Evolutionary conservation across 2,113 vertebrate species (phyloP), one percentile per base, ranked within the genome.

Genomic region (Girardinichthys multiradiatus): DNA sequence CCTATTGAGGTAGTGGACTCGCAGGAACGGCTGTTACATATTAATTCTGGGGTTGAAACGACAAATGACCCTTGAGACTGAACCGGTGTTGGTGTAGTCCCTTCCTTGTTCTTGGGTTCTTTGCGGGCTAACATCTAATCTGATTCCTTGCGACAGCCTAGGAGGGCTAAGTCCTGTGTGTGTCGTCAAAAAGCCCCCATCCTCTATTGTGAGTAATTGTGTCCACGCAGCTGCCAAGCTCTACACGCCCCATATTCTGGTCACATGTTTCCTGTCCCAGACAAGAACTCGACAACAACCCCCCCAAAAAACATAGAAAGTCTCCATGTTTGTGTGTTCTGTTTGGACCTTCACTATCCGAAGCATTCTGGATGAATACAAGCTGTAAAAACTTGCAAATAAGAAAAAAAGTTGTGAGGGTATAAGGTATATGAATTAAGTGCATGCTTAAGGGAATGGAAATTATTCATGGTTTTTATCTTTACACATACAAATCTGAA

Each of bases 191-290:
- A 48, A 74, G 77, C 58, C 21, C 74, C 76, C 42, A 64, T 81
- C 57, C 68, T 48, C 54, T 35, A 28, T 35, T 57, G 68, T 71
- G 63, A 61, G 73, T 70, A 27, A 73, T 39, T 71, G 71, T 78
- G 79, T 21, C 33, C n/a, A 31, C 27, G 48, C 26, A 26, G 63
- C 29, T 83, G 84, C 82, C 86, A 90, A 80, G 68, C 78, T 61
- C 71, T 10, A 72, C 60, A 11, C 51, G 78, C 80, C 82, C 69
- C 71, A 76, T 70, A 83, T 86, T 85, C 77, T 80, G 73, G 70
- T 86, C 77, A 83, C 84, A 86, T 79, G 86, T 83, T 85, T 85
- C 80, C 87, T 82, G 75, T 74, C 79, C 74, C 72, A 76, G 85
- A 82, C 77, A 68, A 82, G 73, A 66, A 77, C 65, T 61, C 60